Base-by-base conservation (phyloP, 2,888 invertebrate genomes). In the Leptopilina drosophilae region DNA sequence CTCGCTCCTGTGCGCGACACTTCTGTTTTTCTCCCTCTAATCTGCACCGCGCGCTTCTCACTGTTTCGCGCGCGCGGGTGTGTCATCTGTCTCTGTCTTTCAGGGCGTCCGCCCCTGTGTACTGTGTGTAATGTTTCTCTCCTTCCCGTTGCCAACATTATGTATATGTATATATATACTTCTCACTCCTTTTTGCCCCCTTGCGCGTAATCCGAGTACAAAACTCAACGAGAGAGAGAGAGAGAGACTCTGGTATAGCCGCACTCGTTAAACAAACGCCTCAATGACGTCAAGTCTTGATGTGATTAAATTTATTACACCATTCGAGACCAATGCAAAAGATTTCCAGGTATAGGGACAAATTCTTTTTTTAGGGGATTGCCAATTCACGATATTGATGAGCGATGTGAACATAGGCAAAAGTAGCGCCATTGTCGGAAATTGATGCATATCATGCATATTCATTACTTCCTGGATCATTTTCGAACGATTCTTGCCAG, bases 1-100 rank as follows among this genome's bases (percentile, higher is more conserved):
- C 87, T 84, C 85, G 84, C 85, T 85, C 83, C 84, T 82, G 82
- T 82, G 80, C 84, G 86, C 64, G 78, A 78, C 64, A 79, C 77
- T 80, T 66, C 33, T 33, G 33, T 73, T 73, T 42, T 53, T 73
- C 73, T 73, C 73, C 56, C 73, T 73, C 73, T 69, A 73, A 73
- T 77, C 77, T 67, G 49, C 53, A 59, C n/a, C 59, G 40, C 20
- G 40, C 20, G 26, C 11, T 11, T 81, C 79, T 79, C 80, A 77
- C 46, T 33, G 59, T 69, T 59, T 42, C 56, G 12, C 42, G 40
- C 56, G 11, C 42, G 40, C 78, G 62, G 56, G 46, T 15, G 56
- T 77, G 59, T 67, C 59, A 26, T 62, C 56, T 64, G 67, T 77
- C 77, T 77, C 81, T 78, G 66, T 76, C 78, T 81, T 77, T 80